Conservation (phyloP, 2,113 vertebrate genomes). For the Marmota flaviventris region DNA sequence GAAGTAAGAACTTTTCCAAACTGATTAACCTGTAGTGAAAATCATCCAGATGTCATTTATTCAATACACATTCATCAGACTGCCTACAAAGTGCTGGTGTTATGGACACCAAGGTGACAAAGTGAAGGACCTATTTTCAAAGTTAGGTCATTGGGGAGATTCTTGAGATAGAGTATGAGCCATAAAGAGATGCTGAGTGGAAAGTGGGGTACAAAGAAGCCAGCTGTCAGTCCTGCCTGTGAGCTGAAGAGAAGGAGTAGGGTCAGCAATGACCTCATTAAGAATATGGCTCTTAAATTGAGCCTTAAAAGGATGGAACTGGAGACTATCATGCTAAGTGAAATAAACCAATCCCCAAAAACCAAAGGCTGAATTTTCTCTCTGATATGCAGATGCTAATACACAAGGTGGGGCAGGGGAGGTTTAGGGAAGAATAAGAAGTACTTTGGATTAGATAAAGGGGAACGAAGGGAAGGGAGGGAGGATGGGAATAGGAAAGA, state of each 20-base stretch:
- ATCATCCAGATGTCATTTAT: neutral
- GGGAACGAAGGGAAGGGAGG: too few relatives aligned
- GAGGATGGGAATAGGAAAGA: too few relatives aligned
- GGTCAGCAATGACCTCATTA: neutral
- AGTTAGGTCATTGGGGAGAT: neutral
- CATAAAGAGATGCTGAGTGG: neutral
- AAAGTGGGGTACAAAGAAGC: neutral
- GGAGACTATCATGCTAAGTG: too few relatives aligned
- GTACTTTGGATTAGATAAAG: too few relatives aligned
- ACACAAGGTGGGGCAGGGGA: too few relatives aligned
- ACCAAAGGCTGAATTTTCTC: too few relatives aligned
- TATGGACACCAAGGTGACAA: neutral
- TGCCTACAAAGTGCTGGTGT: neutral
- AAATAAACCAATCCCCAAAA: too few relatives aligned
- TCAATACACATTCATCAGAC: neutral
- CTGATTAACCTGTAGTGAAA: neutral
- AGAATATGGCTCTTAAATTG: neutral
- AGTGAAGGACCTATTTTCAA: neutral
- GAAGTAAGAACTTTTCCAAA: conserved; percentile 56
- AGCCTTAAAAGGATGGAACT: neutral
- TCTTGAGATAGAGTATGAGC: neutral
- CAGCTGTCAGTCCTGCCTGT: neutral
- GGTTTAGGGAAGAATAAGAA: too few relatives aligned
- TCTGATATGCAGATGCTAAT: too few relatives aligned
- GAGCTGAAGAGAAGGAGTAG: neutral